Conservation (phyloP, 2,888 invertebrate genomes). For the Patella ulyssiponensis region DNA sequence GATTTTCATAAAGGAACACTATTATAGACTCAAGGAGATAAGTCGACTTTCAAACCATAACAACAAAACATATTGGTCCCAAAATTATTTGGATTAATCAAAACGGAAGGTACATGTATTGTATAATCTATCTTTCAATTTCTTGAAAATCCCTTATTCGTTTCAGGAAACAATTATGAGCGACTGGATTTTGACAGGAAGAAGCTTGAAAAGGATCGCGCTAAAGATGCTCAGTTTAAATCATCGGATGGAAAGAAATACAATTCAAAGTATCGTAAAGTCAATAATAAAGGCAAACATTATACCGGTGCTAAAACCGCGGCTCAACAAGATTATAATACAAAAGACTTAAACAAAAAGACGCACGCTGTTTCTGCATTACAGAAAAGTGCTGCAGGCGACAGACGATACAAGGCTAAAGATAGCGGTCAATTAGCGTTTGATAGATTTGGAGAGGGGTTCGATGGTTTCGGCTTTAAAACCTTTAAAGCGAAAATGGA, state of each 20-base stretch:
- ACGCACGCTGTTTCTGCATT: not conserved
- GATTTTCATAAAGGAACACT: no score
- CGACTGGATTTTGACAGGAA: slow-evolving; percentile 10
- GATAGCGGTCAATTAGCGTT: not conserved
- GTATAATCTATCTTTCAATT: no score
- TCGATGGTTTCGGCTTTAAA: not conserved
- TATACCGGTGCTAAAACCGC: not conserved
- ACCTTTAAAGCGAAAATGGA: not conserved
- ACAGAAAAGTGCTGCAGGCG: no score
- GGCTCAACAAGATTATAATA: not conserved
- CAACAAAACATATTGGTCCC: no score
- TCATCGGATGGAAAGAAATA: not conserved
- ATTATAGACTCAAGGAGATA: no score
- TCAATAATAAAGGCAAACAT: not conserved
- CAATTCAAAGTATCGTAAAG: not conserved
- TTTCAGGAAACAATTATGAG: slow-evolving; percentile 2
- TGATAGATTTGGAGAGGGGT: not conserved
- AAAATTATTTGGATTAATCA: no score
- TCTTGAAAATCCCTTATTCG: not conserved
- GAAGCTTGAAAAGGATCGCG: slow-evolving; percentile 1
- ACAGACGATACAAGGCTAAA: not conserved
- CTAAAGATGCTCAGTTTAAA: not conserved
- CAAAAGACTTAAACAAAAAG: not conserved
- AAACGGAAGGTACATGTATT: no score
- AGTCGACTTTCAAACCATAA: no score